Conservation (phyloP, 2,797 vertebrate genomes). For the Paguma larvata region DNA sequence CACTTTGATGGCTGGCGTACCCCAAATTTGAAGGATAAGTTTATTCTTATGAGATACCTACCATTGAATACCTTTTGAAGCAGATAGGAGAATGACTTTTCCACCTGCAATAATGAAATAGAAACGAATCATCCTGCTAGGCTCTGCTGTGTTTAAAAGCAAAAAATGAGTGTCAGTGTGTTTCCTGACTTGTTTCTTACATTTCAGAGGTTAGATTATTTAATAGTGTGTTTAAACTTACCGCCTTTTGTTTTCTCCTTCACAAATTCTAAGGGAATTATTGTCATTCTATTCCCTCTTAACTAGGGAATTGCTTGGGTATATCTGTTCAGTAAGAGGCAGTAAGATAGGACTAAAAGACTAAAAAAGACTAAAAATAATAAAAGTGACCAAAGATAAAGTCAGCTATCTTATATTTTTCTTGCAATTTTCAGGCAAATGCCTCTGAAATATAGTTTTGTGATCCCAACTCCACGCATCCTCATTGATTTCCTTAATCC, state of each 20-base stretch:
- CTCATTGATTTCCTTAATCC: constrained; percentile 52
- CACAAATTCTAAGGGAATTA: constrained; percentile 38
- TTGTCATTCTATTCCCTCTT: constrained; percentile 28
- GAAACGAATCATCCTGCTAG: neutral
- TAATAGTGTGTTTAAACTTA: neutral
- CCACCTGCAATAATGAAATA: neutral
- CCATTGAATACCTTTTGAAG: neutral
- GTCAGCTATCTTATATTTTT: constrained; percentile 31
- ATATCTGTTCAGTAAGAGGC: constrained; percentile 57
- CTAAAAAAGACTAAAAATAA: constrained; percentile 56
- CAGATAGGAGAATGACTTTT: neutral
- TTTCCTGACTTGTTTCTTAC: constrained; percentile 45
- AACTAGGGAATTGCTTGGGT: constrained; percentile 16
- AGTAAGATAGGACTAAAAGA: constrained; percentile 18
- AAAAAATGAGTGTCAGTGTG: neutral
- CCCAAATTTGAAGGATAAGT: neutral
- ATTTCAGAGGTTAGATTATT: constrained; percentile 15
- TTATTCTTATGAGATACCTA: neutral
- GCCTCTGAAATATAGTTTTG: constrained; percentile 27
- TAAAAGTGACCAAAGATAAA: constrained; percentile 40
- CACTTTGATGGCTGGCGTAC: neutral
- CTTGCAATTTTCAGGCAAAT: constrained; percentile 59
- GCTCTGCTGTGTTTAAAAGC: neutral
- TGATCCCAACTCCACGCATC: neutral
- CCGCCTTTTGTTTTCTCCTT: constrained; percentile 35